Conservation (phyloP, 2,888 invertebrate genomes). For the Caradrina kadenii region DNA sequence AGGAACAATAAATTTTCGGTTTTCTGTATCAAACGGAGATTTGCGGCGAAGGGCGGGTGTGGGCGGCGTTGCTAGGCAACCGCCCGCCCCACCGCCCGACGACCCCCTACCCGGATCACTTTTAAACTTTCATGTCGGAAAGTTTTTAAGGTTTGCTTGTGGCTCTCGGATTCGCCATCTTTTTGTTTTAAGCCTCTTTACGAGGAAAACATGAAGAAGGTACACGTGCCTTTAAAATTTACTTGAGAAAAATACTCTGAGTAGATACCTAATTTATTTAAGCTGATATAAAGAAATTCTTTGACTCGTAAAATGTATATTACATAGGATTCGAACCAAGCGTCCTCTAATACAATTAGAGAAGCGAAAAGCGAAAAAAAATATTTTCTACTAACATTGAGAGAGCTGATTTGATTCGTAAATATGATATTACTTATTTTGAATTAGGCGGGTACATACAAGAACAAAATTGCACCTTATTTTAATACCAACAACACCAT, state of each 20-base stretch:
- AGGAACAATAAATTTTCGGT: conserved; percentile 86
- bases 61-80: conserved; percentile 87
- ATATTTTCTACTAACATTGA: conserved; percentile 49
- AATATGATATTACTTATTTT: conserved; percentile 44
- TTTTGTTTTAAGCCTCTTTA: conserved; percentile 85
- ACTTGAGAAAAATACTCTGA: conserved; percentile 53
- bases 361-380: conserved; percentile 51
- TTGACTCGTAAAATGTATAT: conserved; percentile 63
- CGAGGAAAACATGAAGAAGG: conserved; percentile 70
- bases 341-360: conserved; percentile 58
- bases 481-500: background rate
- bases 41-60: conserved; percentile 83
- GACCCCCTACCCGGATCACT: conserved; percentile 82
- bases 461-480: conserved; percentile 4
- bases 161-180: conserved; percentile 86
- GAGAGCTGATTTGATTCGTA: conserved; percentile 50
- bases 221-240: conserved; percentile 61
- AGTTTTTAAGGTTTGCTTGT: conserved; percentile 89
- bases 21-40: conserved; percentile 87
- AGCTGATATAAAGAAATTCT: conserved; percentile 59
- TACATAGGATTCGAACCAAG: conserved; percentile 58
- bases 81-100: conserved; percentile 63
- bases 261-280: conserved; percentile 57
- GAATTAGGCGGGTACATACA: conserved; percentile 19
- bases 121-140: conserved; percentile 91